Percentiles rank a stretch among this genome's conserved stretches.
Evolutionary conservation across 2,888 invertebrate species (phyloP).

Genomic region (Cosmia trapezina): DNA sequence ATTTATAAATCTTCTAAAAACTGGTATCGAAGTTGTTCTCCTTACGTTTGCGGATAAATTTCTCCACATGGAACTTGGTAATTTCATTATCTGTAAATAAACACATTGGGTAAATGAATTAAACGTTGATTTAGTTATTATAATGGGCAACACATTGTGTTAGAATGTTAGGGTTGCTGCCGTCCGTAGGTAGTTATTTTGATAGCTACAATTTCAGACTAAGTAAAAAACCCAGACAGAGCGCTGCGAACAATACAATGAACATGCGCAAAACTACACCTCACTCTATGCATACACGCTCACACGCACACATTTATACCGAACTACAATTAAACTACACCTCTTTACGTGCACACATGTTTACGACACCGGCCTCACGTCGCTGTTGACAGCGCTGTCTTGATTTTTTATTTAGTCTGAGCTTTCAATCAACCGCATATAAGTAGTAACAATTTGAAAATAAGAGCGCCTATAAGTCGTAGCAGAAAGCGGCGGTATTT

Average conservation of each 20-base stretch:
- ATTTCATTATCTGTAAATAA: slow-evolving; percentile 71
- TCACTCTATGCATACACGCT: no score
- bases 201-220: not conserved
- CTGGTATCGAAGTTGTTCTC: slow-evolving; percentile 67
- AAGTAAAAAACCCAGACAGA: no score
- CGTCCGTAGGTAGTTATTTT: not conserved
- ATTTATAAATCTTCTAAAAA: slow-evolving; percentile 74
- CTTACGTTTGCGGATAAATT: slow-evolving; percentile 76
- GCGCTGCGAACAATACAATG: no score
- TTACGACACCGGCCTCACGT: no score
- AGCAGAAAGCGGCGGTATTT: not conserved
- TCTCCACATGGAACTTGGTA: slow-evolving; percentile 81
- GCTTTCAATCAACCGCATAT: no score
- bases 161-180: not conserved
- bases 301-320: no score
- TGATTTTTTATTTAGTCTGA: no score
- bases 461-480: no score
- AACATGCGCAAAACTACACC: no score
- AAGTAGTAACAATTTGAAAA: not conserved
- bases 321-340: no score
- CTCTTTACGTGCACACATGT: no score
- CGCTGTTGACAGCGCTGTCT: no score
- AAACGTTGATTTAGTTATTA: not conserved
- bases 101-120: slow-evolving; percentile 2
- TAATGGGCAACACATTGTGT: not conserved